phyloP scores from a whole-genome alignment of 2,888 invertebrate species.

The Matsumyia berberina region DNA sequence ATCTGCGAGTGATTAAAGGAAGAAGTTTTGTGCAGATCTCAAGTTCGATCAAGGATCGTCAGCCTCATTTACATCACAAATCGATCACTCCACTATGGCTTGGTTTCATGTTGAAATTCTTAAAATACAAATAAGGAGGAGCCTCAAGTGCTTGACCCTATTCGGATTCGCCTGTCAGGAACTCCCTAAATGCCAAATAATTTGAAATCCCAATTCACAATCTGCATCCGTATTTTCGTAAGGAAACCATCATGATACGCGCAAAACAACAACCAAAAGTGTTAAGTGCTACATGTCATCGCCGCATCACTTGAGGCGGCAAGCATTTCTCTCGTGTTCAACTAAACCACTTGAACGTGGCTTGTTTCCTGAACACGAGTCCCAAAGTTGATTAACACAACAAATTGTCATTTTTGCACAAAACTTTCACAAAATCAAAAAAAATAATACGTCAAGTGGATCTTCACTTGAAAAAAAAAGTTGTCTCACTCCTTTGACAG shows the following conservation, averaged over 20 bases:
- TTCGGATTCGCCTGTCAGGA: slow-evolving; percentile 1
- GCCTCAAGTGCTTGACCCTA: slow-evolving; percentile 5
- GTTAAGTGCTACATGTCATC: slow-evolving; percentile 46
- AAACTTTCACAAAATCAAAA: slow-evolving; percentile 59
- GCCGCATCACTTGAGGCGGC: slow-evolving; percentile 37
- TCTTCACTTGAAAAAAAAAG: not conserved
- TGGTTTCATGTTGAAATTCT: no score
- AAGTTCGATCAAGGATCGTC: no score
- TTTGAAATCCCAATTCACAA: not conserved
- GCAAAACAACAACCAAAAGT: not conserved
- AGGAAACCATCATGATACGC: slow-evolving; percentile 7
- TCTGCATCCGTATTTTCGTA: slow-evolving; percentile 31
- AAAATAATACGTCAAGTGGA: slow-evolving; percentile 16
- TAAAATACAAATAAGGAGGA: no score
- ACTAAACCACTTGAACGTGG: slow-evolving; percentile 21
- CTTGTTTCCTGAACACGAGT: slow-evolving; percentile 54
- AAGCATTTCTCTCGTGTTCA: slow-evolving; percentile 28
- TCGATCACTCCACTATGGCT: no score
- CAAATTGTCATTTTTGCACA: slow-evolving; percentile 32
- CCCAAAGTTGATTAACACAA: slow-evolving; percentile 38
- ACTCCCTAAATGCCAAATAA: not conserved
- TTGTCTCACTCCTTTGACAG: not conserved
- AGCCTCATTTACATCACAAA: no score
- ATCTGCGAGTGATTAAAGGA: no score
- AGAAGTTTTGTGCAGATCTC: no score